Conservation (phyloP, 2,113 vertebrate genomes). For the Myotis yumanensis region DNA sequence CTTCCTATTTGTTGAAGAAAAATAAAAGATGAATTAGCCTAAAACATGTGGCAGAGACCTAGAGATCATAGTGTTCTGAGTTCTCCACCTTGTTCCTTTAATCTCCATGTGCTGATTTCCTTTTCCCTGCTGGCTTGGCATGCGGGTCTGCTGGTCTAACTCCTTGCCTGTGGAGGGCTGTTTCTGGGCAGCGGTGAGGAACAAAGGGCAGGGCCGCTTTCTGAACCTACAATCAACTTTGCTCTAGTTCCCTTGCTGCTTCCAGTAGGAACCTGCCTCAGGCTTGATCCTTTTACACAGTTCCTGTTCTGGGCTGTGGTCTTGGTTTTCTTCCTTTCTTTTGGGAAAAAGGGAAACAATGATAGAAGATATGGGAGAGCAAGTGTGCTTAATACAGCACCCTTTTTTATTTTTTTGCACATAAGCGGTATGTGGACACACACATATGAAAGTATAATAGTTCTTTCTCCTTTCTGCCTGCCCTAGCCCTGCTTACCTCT, state of each 20-base stretch:
- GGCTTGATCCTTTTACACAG: background rate
- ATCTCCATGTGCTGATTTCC: accelerated
- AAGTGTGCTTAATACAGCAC: background rate
- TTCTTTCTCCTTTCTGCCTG: background rate
- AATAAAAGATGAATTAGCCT: background rate
- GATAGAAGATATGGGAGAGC: background rate
- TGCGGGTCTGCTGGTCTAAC: background rate
- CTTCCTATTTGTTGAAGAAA: background rate
- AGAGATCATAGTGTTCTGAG: accelerated
- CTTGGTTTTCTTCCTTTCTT: background rate
- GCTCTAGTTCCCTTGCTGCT: background rate
- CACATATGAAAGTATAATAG: accelerated
- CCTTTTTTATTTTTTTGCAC: background rate
- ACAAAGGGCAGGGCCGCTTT: background rate
- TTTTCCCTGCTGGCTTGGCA: accelerated
- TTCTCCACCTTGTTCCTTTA: accelerated
- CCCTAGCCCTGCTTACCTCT: background rate
- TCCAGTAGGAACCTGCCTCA: background rate
- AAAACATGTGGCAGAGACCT: background rate
- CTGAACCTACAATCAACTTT: background rate
- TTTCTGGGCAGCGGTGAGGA: background rate
- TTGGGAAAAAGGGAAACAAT: background rate
- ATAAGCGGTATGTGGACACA: background rate
- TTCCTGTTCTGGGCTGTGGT: background rate
- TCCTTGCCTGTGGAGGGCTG: no score